Percentiles rank a stretch among this genome's conserved stretches.
Evolutionary conservation across 1,140 invertebrate genomes (phyloP).

Genomic region (Cardiocondyla obscurior): DNA sequence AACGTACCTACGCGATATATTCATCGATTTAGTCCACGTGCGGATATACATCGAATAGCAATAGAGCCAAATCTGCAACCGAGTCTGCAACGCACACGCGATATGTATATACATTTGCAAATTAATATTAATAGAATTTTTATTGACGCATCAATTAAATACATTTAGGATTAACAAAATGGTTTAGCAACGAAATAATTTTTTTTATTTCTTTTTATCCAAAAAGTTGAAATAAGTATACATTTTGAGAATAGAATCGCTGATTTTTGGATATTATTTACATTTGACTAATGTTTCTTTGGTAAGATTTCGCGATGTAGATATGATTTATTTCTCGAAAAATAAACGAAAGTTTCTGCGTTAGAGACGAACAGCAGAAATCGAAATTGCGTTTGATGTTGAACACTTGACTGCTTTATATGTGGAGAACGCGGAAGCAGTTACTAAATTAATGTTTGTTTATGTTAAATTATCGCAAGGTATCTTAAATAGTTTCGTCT

Average conservation of each 20-base stretch:
- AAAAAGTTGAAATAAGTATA: neutral
- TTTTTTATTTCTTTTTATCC: too few species aligned
- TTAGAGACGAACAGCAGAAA: neutral
- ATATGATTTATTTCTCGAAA: slow-evolving; percentile 2
- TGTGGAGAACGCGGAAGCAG: neutral
- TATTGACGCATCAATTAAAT: neutral
- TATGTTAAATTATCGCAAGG: neutral
- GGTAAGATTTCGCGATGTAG: neutral
- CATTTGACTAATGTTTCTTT: neutral
- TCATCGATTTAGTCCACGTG: neutral
- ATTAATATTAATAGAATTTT: neutral
- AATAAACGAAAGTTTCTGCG: neutral
- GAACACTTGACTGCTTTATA: neutral
- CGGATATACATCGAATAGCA: neutral
- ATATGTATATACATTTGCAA: too few species aligned
- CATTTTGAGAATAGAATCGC: slow-evolving; percentile 4
- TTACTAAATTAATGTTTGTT: neutral
- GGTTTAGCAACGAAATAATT: too few species aligned
- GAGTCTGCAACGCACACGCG: too few species aligned
- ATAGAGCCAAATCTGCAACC: neutral
- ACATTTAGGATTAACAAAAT: too few species aligned
- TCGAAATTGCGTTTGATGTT: neutral
- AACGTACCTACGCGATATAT: neutral
- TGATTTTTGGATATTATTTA: slow-evolving; percentile 11
- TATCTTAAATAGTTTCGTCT: neutral